Percentiles rank a stretch among this genome's conserved stretches.
phyloP scores from a whole-genome alignment of 2,888 invertebrate genomes.

The Microctonus aethiopoides region DNA sequence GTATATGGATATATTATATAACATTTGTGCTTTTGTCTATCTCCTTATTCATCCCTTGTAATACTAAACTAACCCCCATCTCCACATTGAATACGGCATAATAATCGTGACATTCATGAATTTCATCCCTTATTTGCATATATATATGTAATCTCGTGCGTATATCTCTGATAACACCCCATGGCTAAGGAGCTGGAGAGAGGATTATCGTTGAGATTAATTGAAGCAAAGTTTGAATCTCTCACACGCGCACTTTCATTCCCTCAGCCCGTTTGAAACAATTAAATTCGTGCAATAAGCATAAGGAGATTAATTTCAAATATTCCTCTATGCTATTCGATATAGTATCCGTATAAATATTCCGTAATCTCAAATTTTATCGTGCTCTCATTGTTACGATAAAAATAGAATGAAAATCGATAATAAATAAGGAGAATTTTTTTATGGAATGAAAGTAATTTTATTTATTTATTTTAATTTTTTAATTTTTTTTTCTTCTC shows the following conservation, averaged over 20 bases:
- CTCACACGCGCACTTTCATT: slow-evolving; percentile 35
- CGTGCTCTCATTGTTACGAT: no score
- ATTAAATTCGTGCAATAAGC: not conserved
- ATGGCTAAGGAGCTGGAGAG: slow-evolving; percentile 24
- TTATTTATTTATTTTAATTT: no score
- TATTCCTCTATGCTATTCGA: not conserved
- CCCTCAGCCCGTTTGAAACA: slow-evolving; percentile 2
- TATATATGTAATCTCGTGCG: slow-evolving; percentile 46
- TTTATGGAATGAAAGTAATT: no score
- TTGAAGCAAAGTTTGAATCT: slow-evolving; percentile 36
- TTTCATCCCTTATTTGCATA: slow-evolving; percentile 54
- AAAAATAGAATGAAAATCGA: no score
- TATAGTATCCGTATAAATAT: no score
- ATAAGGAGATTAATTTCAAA: not conserved
- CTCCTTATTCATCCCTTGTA: not conserved
- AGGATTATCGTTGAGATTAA: slow-evolving; percentile 26
- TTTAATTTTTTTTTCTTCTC: not conserved
- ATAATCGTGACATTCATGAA: slow-evolving; percentile 48
- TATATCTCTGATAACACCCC: slow-evolving; percentile 45
- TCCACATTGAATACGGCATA: slow-evolving; percentile 38
- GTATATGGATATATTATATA: not conserved
- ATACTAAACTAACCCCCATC: slow-evolving; percentile 17
- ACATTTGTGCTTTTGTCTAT: not conserved
- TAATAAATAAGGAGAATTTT: no score
- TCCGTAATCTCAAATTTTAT: no score